Evolutionary conservation across 2,888 invertebrate species (phyloP).

Genomic region (Unio pictorum): DNA sequence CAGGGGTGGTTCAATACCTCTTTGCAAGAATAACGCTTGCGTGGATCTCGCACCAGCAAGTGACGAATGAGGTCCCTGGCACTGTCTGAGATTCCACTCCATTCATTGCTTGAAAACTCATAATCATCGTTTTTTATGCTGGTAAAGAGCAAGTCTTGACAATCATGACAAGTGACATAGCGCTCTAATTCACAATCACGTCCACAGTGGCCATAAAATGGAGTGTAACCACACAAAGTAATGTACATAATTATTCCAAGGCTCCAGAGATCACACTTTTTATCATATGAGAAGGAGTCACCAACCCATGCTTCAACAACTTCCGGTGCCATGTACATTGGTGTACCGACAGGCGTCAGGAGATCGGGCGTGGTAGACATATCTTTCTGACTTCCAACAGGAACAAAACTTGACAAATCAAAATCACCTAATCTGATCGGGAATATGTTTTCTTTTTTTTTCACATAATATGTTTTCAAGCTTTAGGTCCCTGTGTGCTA

Average conservation of each 20-base stretch:
- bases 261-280: slow-evolving; percentile 98
- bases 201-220: slow-evolving; percentile 97
- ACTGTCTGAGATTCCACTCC: slow-evolving; percentile 84
- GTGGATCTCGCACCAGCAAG: no score
- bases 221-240: slow-evolving; percentile 95
- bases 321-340: slow-evolving; percentile 77
- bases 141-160: slow-evolving; percentile 89
- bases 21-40: no score
- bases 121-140: slow-evolving; percentile 86
- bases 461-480: slow-evolving; percentile 99
- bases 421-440: slow-evolving; percentile 99
- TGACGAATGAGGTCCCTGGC: no score
- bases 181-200: slow-evolving; percentile 95
- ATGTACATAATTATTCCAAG: slow-evolving; percentile 93
- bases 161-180: slow-evolving; percentile 89
- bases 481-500: slow-evolving; percentile 94
- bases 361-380: slow-evolving; percentile 44
- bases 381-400: slow-evolving; percentile 71
- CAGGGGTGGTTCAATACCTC: no score
- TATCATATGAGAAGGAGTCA: slow-evolving; percentile 85
- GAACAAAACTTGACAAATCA: slow-evolving; percentile 94
- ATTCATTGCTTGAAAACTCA: slow-evolving; percentile 88
- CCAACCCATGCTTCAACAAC: slow-evolving; percentile 95
- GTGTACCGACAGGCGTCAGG: slow-evolving; percentile 75
- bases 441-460: slow-evolving; percentile 81